Percentiles rank a stretch among this genome's conserved stretches.
Conservation (phyloP, 64 coral and sea anemone genomes). For the Pocillopora damicornis region DNA sequence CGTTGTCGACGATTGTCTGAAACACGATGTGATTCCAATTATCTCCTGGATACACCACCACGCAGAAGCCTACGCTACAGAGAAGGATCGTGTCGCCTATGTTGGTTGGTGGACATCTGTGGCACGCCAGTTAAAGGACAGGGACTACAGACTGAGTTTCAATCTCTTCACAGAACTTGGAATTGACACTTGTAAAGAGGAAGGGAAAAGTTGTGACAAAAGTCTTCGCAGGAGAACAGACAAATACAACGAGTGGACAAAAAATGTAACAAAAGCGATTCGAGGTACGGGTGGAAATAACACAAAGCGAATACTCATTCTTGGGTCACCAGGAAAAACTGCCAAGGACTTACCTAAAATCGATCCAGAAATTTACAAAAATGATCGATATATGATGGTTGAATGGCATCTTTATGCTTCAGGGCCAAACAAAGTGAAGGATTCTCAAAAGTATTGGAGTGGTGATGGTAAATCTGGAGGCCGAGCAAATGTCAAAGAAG, state of each 20-base stretch:
- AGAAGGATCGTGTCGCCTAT: background rate
- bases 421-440: conserved; percentile 54
- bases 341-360: conserved; percentile 30
- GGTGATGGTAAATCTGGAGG: conserved; percentile 38
- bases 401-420: conserved; percentile 74
- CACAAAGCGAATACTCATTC: conserved; percentile 26
- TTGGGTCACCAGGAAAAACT: conserved; percentile 34
- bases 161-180: conserved; percentile 66
- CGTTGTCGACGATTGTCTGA: conserved; percentile 39
- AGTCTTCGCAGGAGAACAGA: conserved; percentile 24
- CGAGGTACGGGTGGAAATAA: conserved; percentile 20
- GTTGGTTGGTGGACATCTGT: conserved; percentile 25
- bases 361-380: conserved; percentile 23
- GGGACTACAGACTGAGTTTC: conserved; percentile 28
- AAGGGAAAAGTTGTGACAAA: background rate
- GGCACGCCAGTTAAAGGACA: conserved; percentile 40
- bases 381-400: conserved; percentile 53
- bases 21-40: conserved; percentile 16
- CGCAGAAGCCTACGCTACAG: conserved; percentile 22
- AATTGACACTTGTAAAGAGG: background rate
- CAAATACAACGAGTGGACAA: conserved; percentile 44
- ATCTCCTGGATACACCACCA: conserved; percentile 47
- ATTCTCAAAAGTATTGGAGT: conserved; percentile 50
- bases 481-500: conserved; percentile 4
- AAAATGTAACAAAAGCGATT: background rate